These are phyloP conservation scores for Amazonetta brasiliensis DNA, from an alignment of 2,797 vertebrate species.

Conservation along the genomic window DNA sequence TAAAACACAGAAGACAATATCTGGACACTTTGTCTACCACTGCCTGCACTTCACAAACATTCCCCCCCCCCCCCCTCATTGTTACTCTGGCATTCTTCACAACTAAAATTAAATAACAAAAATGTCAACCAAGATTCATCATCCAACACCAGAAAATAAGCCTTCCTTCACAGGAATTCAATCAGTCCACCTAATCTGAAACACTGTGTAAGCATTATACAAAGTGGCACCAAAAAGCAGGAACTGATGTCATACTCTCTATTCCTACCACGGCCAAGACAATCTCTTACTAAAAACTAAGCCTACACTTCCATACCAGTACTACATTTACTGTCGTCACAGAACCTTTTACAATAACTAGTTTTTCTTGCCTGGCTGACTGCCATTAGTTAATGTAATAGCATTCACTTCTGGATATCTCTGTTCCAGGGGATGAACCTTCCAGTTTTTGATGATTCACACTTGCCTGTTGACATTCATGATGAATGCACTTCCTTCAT, in stretches of 20 bases:
- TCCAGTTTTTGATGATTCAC: neutral
- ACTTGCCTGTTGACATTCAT: neutral
- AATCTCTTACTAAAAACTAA: constrained; percentile 31
- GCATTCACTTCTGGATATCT: neutral
- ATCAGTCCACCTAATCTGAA: neutral
- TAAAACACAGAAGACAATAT: neutral
- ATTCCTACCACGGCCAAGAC: constrained; percentile 26
- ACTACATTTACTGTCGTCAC: neutral
- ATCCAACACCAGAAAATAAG: neutral
- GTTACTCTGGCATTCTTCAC: neutral
- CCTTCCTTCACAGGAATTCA: neutral
- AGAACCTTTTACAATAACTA: neutral
- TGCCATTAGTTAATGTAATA: neutral
- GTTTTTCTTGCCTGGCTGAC: neutral
- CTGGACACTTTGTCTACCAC: neutral
- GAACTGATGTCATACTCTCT: neutral
- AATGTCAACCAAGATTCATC: neutral
- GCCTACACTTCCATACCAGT: neutral
- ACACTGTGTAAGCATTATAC: neutral
- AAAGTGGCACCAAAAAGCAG: neutral
- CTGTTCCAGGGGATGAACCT: neutral
- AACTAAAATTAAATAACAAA: neutral
- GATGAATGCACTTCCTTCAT: neutral
- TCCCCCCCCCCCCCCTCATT: neutral
- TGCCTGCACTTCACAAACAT: neutral